Base-by-base conservation (phyloP, 1,140 invertebrate species). In the Cheumatopsyche charites region DNA sequence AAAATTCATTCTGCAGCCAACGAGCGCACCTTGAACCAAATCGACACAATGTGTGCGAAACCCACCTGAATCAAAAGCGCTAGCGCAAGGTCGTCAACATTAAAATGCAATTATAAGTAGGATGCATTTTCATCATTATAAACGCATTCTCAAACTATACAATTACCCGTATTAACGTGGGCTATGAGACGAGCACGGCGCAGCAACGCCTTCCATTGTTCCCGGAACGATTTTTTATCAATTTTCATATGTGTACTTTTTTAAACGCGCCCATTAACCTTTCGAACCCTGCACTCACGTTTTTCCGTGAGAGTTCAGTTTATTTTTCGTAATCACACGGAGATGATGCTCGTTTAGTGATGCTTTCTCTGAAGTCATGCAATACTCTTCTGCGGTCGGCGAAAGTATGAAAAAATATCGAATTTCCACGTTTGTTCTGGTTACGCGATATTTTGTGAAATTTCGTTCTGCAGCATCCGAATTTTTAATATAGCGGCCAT, bases 91-190 rank as follows among this genome's bases (percentile, higher is more conserved):
- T 58, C 55, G 55, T 12, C 55, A 25, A 17, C 47, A 19, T 52
- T 15, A 15, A 52, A 52, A 13, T 58, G 55, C 55, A 58, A 58
- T 58, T 58, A 25, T 19, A 58, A 25, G 55, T 58, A 58, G 55
- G 55, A 58, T 58, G 55, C 55, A 58, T 58, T 58, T 58, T 58
- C 55, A 52, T 52, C 55, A 58, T 58, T 58, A 26, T 58, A 52
- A 52, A 52, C 47, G 47, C 47, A 52, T 52, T 52, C 47, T 52
- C 47, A 17, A 17, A n/a, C n/a, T 52, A 17, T 47, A 13, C 11
- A 23, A 25, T 58, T 47, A n/a, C 55, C 21, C n/a, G 13, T 47
- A 47, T 47, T 47, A 7, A 58, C 55, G 55, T 58, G 23, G 55
- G 55, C 12, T 23, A 5, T 11, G 55, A 5, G 19, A 13, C 21